A percentile compares a stretch with the other conserved stretches of the same genome.
Evolutionary conservation across 2,888 invertebrate genomes (phyloP).

Genomic region (Rhagonycha fulva): DNA sequence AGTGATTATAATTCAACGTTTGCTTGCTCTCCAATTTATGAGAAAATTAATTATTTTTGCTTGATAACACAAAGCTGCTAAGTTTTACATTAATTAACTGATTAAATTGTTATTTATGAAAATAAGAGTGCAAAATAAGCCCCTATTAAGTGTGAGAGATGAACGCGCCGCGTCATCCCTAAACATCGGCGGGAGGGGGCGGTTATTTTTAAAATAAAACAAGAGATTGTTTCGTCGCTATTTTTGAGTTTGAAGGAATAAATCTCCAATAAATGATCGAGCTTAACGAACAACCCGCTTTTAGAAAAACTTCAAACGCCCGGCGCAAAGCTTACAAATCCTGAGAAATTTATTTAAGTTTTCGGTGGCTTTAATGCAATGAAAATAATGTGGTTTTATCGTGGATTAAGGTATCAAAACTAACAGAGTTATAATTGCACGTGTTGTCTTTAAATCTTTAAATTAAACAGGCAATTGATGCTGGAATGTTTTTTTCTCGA

Average conservation of each 20-base stretch:
- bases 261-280: neutral
- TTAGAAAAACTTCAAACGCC: neutral
- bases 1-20: neutral
- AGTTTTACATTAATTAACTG: neutral
- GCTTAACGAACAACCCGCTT: neutral
- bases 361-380: neutral
- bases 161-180: neutral
- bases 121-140: neutral
- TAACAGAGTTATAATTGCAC: too few species aligned
- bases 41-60: neutral
- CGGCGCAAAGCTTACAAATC: neutral
- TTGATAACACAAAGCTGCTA: neutral
- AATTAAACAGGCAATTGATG: neutral
- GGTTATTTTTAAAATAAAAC: neutral
- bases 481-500: neutral
- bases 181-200: neutral
- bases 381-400: neutral
- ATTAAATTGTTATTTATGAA: neutral
- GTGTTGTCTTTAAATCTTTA: neutral
- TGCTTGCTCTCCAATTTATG: neutral
- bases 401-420: neutral
- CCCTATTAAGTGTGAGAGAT: neutral
- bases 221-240: neutral
- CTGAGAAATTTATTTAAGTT: neutral
- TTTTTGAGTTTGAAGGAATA: neutral